Evolutionary conservation across 2,113 vertebrate species (phyloP).

Genomic region (Blennius ocellaris): DNA sequence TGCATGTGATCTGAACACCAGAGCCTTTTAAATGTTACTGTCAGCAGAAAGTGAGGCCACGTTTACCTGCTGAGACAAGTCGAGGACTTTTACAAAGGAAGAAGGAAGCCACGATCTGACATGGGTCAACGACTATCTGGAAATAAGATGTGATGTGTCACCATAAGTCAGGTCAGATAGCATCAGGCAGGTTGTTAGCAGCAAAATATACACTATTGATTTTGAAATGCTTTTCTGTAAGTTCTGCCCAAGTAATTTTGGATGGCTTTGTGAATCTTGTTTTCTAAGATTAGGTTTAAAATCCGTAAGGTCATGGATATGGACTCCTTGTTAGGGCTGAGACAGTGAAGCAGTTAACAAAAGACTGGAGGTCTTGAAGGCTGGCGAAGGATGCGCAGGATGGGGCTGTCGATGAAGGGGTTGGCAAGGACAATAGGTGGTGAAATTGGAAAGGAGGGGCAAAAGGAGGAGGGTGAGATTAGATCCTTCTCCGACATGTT

Average conservation of each 20-base stretch:
- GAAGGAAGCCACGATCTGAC: conserved; percentile 35
- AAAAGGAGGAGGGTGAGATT: conserved; percentile 50
- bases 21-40: conserved; percentile 48
- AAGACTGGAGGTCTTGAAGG: conserved; percentile 9
- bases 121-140: conserved; percentile 31
- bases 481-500: conserved; percentile 53
- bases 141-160: conserved; percentile 49
- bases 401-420: conserved; percentile 23
- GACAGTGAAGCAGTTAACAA: background rate
- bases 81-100: conserved; percentile 24
- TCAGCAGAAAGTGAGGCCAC: conserved; percentile 33
- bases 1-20: conserved; percentile 50
- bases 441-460: conserved; percentile 58
- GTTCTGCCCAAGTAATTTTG: background rate
- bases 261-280: background rate
- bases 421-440: conserved; percentile 60
- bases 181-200: conserved; percentile 19
- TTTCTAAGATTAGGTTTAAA: background rate
- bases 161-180: conserved; percentile 41
- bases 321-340: background rate
- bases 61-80: conserved; percentile 53
- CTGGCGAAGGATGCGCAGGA: conserved; percentile 15
- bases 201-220: conserved; percentile 1
- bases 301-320: background rate
- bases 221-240: conserved; percentile 1